Conservation (phyloP, 1,140 invertebrate genomes). For the Calliopsis andreniformis region DNA sequence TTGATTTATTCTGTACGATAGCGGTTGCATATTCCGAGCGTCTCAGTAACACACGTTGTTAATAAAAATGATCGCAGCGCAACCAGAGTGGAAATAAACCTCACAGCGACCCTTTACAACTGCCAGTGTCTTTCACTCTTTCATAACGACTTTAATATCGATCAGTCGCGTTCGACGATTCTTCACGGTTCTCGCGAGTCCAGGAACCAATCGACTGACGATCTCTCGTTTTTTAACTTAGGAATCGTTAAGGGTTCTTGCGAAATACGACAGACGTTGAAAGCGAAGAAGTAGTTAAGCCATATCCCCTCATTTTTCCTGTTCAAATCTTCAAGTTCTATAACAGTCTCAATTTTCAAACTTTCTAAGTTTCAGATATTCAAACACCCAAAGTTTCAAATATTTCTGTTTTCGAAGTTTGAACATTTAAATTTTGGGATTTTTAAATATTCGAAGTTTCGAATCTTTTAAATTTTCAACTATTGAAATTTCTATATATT, state of each 20-base stretch:
- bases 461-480: too few relatives aligned
- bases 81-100: constrained; percentile 20
- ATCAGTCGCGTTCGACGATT: constrained; percentile 1
- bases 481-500: too few relatives aligned
- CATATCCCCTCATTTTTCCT: neutral
- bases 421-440: too few relatives aligned
- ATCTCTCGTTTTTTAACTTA: neutral
- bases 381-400: too few relatives aligned
- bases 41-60: neutral
- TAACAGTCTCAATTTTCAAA: too few relatives aligned
- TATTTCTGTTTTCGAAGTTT: too few relatives aligned
- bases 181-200: neutral
- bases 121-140: constrained; percentile 19
- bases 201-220: neutral
- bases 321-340: too few relatives aligned
- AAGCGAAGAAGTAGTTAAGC: too few relatives aligned
- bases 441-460: too few relatives aligned
- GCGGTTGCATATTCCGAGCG: too few relatives aligned
- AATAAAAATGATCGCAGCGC: neutral
- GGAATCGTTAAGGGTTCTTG: neutral
- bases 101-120: neutral
- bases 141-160: neutral
- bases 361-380: too few relatives aligned
- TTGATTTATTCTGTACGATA: neutral
- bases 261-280: neutral